Conservation (phyloP, 2,797 vertebrate species). For the Clarias laeviceps region DNA sequence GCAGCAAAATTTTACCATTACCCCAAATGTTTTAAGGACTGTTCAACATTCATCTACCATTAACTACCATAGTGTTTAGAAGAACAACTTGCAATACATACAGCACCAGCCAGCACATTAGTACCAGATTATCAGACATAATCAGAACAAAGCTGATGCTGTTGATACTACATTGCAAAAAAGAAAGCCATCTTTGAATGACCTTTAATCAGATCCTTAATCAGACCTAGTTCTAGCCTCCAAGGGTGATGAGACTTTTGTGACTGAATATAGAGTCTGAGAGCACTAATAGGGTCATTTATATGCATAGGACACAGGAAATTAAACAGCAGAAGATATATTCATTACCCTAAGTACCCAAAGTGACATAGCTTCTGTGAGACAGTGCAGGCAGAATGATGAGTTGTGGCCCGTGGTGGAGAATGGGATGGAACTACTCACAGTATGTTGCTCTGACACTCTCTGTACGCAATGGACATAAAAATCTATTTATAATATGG, state of each 20-base stretch:
- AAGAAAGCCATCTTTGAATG: neutral
- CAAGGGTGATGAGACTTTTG: neutral
- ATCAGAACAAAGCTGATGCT: neutral
- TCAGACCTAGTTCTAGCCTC: neutral
- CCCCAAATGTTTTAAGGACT: neutral
- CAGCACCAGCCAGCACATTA: neutral
- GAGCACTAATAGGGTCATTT: slow-evolving; percentile 68
- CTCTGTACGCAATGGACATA: neutral
- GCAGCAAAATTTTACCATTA: neutral
- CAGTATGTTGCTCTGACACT: neutral
- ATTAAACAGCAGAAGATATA: slow-evolving; percentile 19
- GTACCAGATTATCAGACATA: neutral
- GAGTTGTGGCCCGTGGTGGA: neutral
- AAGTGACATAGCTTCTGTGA: neutral
- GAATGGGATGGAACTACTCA: neutral
- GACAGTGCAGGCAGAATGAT: neutral
- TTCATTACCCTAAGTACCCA: slow-evolving; percentile 21
- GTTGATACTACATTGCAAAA: neutral
- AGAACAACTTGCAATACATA: neutral
- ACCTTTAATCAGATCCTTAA: neutral
- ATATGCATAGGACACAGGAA: slow-evolving; percentile 67
- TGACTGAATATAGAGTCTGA: neutral
- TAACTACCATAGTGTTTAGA: neutral
- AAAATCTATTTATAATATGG: neutral
- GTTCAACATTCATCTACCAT: neutral